These are phyloP conservation scores for Goniozus legneri DNA, from an alignment of 1,140 invertebrate species.

Conservation along the genomic window DNA sequence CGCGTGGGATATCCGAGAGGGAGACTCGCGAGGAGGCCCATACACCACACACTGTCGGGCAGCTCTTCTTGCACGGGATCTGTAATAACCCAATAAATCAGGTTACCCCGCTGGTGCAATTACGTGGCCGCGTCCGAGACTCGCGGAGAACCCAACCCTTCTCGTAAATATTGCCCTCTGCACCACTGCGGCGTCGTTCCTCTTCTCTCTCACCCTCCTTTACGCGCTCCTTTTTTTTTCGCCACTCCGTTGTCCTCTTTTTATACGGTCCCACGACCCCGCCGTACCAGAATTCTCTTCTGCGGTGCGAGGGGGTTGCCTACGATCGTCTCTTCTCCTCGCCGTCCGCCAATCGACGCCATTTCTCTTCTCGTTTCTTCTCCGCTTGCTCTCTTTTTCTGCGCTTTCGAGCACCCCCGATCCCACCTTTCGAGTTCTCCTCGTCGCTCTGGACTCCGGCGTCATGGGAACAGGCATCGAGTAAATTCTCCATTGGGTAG, in stretches of 20 bases:
- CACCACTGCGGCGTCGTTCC: conserved; percentile 11
- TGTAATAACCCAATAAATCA: conserved; percentile 52
- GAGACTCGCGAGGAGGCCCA: conserved; percentile 19
- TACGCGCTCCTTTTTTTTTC: neutral
- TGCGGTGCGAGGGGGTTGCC: neutral
- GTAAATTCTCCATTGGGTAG: conserved; percentile 21
- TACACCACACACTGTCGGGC: conserved; percentile 30
- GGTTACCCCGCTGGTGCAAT: conserved; percentile 42
- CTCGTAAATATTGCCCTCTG: conserved; percentile 47
- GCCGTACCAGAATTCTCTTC: too few relatives aligned
- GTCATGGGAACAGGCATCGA: conserved; percentile 34
- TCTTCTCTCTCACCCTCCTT: neutral
- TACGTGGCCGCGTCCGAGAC: conserved; percentile 35
- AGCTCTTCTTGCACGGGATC: conserved; percentile 38
- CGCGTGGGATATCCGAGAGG: conserved; percentile 3
- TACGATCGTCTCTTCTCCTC: conserved; percentile 13
- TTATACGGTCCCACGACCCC: too few relatives aligned
- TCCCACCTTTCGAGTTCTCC: neutral
- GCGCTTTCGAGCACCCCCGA: conserved; percentile 11
- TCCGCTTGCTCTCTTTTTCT: neutral
- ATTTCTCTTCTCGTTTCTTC: conserved; percentile 18
- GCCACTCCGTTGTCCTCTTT: neutral
- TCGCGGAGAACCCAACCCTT: conserved; percentile 40
- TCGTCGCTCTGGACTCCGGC: conserved; percentile 4
- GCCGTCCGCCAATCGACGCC: conserved; percentile 13